Evolutionary conservation across 2,888 invertebrate genomes (phyloP).

Genomic region (Calliopum simillimum): DNA sequence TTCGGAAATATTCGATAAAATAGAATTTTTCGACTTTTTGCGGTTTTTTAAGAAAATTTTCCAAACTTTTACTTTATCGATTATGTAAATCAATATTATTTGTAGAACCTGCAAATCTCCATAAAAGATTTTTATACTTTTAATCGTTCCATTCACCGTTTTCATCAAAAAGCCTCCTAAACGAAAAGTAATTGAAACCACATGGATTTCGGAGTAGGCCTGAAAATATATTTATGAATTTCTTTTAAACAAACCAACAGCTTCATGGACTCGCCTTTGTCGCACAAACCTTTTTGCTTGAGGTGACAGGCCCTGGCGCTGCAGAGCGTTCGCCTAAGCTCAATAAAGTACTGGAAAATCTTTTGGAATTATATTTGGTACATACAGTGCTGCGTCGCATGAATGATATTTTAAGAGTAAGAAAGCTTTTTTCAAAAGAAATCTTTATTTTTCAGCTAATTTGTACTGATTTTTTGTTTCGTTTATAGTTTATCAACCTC

Average conservation of each 20-base stretch:
- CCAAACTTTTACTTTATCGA: too few species aligned
- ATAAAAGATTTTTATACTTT: too few species aligned
- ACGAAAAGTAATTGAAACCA: too few species aligned
- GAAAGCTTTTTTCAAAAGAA: slow-evolving; percentile 44
- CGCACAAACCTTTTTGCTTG: slow-evolving; percentile 76
- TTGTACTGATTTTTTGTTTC: background rate
- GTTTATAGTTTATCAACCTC: slow-evolving; percentile 60
- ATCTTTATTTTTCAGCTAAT: background rate
- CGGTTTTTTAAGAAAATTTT: too few species aligned
- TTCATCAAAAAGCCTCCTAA: too few species aligned
- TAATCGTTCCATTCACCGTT: too few species aligned
- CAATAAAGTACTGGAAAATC: slow-evolving; percentile 74
- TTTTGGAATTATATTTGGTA: slow-evolving; percentile 83
- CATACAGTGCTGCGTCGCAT: slow-evolving; percentile 79
- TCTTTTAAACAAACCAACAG: slow-evolving; percentile 66
- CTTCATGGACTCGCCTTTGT: slow-evolving; percentile 88
- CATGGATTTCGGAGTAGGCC: too few species aligned
- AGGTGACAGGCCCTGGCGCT: slow-evolving; percentile 71
- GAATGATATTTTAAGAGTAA: slow-evolving; percentile 85
- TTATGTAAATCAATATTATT: too few species aligned
- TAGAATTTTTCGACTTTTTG: too few species aligned
- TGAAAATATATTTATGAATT: background rate
- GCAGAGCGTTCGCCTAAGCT: slow-evolving; percentile 72
- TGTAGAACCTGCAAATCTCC: too few species aligned
- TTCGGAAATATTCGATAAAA: too few species aligned